These are phyloP conservation scores for Zaprionus inermis DNA, from an alignment of 1,140 invertebrate species.

Conservation along the genomic window DNA sequence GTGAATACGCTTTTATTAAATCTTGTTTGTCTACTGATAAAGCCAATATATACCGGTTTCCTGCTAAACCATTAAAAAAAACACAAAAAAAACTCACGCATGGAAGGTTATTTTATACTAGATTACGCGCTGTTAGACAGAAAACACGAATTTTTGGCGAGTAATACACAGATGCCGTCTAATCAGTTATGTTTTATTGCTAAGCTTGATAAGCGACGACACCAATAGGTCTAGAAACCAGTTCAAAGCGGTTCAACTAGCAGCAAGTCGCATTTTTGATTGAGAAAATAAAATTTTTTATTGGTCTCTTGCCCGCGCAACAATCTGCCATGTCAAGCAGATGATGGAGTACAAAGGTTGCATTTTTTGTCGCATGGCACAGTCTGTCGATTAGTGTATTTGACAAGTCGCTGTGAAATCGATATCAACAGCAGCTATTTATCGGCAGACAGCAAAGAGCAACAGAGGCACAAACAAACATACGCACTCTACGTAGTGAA, in stretches of 20 bases:
- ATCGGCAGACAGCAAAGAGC: conserved; percentile 21
- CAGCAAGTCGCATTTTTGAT: conserved; percentile 48
- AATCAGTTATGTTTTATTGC: conserved; percentile 58
- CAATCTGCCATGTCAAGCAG: background rate
- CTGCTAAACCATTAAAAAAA: conserved; percentile 3
- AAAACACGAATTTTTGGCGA: conserved; percentile 25
- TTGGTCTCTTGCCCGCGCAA: conserved; percentile 28
- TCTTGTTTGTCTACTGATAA: conserved; percentile 44
- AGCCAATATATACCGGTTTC: conserved; percentile 18
- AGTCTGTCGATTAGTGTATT: conserved; percentile 10
- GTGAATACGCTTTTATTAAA: conserved; percentile 35
- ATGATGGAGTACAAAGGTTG: conserved; percentile 57
- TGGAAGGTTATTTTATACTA: conserved; percentile 19
- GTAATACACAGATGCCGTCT: conserved; percentile 6
- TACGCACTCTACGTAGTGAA: background rate
- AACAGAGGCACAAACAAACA: conserved; percentile 1
- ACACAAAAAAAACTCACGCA: conserved; percentile 9
- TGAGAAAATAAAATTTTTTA: conserved; percentile 40
- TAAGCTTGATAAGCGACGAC: conserved; percentile 60
- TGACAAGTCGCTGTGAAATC: conserved; percentile 20
- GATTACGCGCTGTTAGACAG: conserved; percentile 24
- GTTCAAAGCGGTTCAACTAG: conserved; percentile 53
- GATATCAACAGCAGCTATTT: conserved; percentile 27
- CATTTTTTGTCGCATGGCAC: background rate
- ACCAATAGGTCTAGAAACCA: conserved; percentile 47